Evolutionary conservation across 2,113 vertebrate genomes (phyloP).

Genomic region (Otus sunia): DNA sequence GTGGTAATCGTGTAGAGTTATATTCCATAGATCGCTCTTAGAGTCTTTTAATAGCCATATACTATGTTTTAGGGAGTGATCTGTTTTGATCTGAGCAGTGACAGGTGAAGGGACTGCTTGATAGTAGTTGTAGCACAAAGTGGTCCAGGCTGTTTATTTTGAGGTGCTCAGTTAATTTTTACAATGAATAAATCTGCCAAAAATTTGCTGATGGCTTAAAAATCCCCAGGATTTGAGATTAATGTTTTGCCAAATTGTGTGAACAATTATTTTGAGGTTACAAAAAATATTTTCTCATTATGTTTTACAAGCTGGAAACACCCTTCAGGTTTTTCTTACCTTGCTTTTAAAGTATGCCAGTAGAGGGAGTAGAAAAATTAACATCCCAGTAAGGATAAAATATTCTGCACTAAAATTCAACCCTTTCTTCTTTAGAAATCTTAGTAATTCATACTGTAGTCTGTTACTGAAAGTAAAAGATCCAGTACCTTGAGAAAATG

Average conservation of each 20-base stretch:
- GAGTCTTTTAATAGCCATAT: neutral
- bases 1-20: neutral
- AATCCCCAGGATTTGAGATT: neutral
- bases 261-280: neutral
- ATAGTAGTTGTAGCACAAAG: neutral
- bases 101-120: neutral
- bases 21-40: neutral
- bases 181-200: neutral
- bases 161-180: neutral
- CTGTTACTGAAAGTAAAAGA: neutral
- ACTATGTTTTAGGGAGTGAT: slow-evolving; percentile 12
- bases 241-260: neutral
- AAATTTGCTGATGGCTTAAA: neutral
- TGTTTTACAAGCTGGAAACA: neutral
- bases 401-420: neutral
- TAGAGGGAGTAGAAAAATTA: slow-evolving; percentile 43
- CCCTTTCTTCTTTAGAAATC: neutral
- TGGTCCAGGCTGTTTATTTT: neutral
- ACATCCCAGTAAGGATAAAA: neutral
- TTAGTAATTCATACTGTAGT: neutral
- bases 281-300: neutral
- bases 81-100: slow-evolving; percentile 24
- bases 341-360: slow-evolving; percentile 5
- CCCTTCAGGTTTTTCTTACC: neutral
- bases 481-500: neutral